Conservation (phyloP, 1,140 invertebrate species). For the Plectrocnemia conspersa region DNA sequence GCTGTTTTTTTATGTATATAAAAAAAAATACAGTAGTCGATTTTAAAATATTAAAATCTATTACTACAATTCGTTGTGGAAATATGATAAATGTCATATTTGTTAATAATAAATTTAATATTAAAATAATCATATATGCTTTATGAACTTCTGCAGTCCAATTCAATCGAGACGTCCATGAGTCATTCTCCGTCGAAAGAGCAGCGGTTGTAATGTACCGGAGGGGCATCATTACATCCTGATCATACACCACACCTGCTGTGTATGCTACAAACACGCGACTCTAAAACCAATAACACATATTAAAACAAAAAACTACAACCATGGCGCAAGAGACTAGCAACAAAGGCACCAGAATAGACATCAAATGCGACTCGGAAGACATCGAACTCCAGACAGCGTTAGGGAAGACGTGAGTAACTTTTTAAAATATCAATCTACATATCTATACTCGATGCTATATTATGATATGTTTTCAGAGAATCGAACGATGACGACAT, state of each 20-base stretch:
- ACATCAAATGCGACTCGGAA: constrained; percentile 33
- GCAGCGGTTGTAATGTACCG: constrained; percentile 11
- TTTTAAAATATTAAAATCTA: no score
- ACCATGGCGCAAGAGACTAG: constrained; percentile 18
- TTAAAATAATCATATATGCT: no score
- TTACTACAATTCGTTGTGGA: no score
- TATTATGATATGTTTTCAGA: constrained; percentile 6
- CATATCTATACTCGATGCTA: not conserved
- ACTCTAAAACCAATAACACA: not conserved
- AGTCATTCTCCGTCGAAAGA: no score
- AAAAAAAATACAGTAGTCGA: no score
- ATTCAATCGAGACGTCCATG: no score
- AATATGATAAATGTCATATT: no score
- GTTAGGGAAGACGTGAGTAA: constrained; percentile 2
- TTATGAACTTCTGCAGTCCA: no score
- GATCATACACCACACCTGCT: not conserved
- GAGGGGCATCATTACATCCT: constrained; percentile 7
- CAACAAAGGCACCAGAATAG: constrained; percentile 27
- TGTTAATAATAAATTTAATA: no score
- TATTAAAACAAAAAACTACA: not conserved
- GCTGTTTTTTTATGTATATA: no score
- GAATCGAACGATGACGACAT: constrained; percentile 17
- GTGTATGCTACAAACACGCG: no score
- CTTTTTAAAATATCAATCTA: constrained; percentile 4
- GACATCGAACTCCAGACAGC: constrained; percentile 30